phyloP scores from a whole-genome alignment of 2,797 vertebrate genomes.

The Pachyuromys duprasi region DNA sequence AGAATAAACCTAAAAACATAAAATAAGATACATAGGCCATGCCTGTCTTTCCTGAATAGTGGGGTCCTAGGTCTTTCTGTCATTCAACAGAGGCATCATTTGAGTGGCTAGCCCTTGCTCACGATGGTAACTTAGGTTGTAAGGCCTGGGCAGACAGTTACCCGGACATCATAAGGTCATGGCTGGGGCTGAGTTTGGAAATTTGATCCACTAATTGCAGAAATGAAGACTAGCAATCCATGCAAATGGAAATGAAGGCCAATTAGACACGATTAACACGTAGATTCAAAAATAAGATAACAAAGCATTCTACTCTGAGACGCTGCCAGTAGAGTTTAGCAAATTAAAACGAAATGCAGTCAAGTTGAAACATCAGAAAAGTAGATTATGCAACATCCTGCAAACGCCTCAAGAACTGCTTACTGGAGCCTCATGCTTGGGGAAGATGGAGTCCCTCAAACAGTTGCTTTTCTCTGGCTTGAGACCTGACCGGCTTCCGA shows the following conservation, averaged over 20 bases:
- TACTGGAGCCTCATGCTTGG: constrained; percentile 58
- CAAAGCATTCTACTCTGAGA: constrained; percentile 79
- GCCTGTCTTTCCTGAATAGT: not conserved
- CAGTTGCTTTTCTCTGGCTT: constrained; percentile 33
- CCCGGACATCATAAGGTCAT: constrained; percentile 55
- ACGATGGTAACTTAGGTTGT: not conserved
- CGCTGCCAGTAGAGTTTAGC: constrained; percentile 82
- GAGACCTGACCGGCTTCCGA: not conserved
- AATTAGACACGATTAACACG: constrained; percentile 83
- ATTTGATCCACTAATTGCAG: constrained; percentile 75
- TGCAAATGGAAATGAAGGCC: constrained; percentile 78
- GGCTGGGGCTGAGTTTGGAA: constrained; percentile 70
- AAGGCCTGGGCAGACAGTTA: constrained; percentile 55
- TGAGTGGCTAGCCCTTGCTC: not conserved
- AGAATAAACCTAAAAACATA: not conserved
- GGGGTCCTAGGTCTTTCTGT: not conserved
- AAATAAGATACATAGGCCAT: not conserved
- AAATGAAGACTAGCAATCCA: constrained; percentile 69
- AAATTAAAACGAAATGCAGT: constrained; percentile 82
- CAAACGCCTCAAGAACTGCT: constrained; percentile 68
- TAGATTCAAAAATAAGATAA: constrained; percentile 84
- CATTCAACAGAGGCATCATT: not conserved
- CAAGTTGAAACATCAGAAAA: constrained; percentile 83
- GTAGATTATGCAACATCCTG: constrained; percentile 74
- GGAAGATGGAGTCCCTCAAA: constrained; percentile 48